These are phyloP conservation scores for Meteorus sp. DNA, from an alignment of 1,140 invertebrate species.

Conservation along the genomic window DNA sequence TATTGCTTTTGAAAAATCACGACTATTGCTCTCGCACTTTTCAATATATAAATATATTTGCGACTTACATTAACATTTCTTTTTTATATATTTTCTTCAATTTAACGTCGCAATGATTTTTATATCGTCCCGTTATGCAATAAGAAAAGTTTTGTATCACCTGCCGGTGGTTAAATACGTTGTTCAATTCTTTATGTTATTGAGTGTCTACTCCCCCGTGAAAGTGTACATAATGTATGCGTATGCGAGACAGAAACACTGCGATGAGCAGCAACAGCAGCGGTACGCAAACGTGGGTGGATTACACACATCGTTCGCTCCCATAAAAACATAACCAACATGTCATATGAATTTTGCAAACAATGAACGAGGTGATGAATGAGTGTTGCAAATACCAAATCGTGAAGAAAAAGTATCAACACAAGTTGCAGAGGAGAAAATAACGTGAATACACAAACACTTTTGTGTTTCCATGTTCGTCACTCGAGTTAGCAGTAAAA, in stretches of 20 bases:
- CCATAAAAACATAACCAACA: not conserved
- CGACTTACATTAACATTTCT: not conserved
- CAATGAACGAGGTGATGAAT: not conserved
- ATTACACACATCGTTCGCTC: not conserved
- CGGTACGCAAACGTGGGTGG: not conserved
- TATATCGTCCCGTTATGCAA: not conserved
- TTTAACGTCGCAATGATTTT: not conserved
- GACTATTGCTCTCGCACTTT: not conserved
- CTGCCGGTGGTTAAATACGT: not conserved
- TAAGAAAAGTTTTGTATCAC: slow-evolving; percentile 1
- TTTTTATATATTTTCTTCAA: not conserved
- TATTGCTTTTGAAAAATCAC: no score
- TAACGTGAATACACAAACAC: no score
- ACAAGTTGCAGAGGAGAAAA: not conserved
- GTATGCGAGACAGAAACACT: no score
- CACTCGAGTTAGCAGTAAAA: no score
- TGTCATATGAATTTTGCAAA: not conserved
- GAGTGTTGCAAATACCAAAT: no score
- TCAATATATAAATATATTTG: not conserved
- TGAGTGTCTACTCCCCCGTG: not conserved
- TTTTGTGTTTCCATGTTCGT: no score
- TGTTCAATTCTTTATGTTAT: not conserved
- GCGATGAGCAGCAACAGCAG: no score
- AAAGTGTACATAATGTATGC: no score
- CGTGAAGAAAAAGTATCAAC: not conserved